Conservation (phyloP, 2,888 invertebrate genomes). For the Erpobdella octoculata region DNA sequence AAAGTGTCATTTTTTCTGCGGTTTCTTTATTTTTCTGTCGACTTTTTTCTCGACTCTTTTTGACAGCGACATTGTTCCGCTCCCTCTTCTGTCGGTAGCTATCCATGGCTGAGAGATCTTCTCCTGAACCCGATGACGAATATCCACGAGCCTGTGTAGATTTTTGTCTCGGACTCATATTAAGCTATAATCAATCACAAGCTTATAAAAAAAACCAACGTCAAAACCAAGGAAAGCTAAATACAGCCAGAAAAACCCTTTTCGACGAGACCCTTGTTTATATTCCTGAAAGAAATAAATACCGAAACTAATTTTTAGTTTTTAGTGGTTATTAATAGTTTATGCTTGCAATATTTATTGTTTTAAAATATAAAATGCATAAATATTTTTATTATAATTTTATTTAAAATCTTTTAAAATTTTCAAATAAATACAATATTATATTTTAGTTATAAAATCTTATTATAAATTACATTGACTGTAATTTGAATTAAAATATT, state of each 20-base stretch:
- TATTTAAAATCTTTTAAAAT: background rate
- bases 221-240: no score
- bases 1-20: constrained; percentile 81
- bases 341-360: no score
- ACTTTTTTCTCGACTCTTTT: constrained; percentile 82
- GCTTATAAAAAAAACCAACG: no score
- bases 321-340: no score
- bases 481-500: no score
- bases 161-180: constrained; percentile 8
- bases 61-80: constrained; percentile 89
- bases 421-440: background rate
- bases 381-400: background rate
- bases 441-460: background rate
- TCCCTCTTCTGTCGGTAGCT: constrained; percentile 84
- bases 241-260: no score
- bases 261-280: no score
- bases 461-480: background rate
- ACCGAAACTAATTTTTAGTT: no score
- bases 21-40: constrained; percentile 70
- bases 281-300: no score
- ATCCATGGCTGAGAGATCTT: constrained; percentile 65
- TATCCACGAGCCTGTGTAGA: background rate
- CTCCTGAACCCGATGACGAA: background rate
- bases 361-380: background rate
- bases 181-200: no score